Evolutionary conservation across 2,113 vertebrate species (phyloP), one percentile per base, ranked within the genome.

Genomic region (Sorex fumeus): DNA sequence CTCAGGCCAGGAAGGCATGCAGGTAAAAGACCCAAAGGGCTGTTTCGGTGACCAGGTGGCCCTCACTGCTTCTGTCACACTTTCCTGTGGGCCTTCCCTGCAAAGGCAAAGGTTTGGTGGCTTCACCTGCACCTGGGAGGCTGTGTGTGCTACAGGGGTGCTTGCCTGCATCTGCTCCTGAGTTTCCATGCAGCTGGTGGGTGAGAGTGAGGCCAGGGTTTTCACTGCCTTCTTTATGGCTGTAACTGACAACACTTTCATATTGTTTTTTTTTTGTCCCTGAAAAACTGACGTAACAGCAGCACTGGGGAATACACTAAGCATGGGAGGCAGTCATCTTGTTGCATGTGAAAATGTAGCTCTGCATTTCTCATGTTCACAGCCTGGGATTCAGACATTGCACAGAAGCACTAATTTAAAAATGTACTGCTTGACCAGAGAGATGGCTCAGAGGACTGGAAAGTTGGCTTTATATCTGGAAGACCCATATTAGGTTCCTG

Each of bases 1-100:
- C 96, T 99, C 99, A 0, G 99, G 99, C 95, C 99, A 99, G 97
- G 99, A 99, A 94, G 99, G 99, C 96, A 99, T 99, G 99, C 99
- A 99, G 99, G 99, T 99, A 98, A 98, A 60, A 92, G 36, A 81
- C 36, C 16, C 1, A 1, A 4, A 8, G 72, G 32, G 9, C 67
- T 67, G 36, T 43, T 28, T 30, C 8, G 32, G 34, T 23, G 23
- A 12, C 27, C 27, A 23, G 0, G 23, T 4, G 3, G 15, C 8
- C 11, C 30, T 64, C 43, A 12, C 5, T 60, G 72, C 18, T 8
- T 32, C 32, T 4, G 0, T 40, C 12, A 1, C 2, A 0, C 13
- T 79, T 92, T 28, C 12, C 21, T 23, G 13, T 36, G 30, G 19
- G n/a, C 47, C 45, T 40, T 2, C 19, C 11, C n/a, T 3, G 8